Percentiles rank a stretch among this genome's conserved stretches.
Evolutionary conservation across 2,888 invertebrate species (phyloP).

Genomic region (Gerosis bhagava): DNA sequence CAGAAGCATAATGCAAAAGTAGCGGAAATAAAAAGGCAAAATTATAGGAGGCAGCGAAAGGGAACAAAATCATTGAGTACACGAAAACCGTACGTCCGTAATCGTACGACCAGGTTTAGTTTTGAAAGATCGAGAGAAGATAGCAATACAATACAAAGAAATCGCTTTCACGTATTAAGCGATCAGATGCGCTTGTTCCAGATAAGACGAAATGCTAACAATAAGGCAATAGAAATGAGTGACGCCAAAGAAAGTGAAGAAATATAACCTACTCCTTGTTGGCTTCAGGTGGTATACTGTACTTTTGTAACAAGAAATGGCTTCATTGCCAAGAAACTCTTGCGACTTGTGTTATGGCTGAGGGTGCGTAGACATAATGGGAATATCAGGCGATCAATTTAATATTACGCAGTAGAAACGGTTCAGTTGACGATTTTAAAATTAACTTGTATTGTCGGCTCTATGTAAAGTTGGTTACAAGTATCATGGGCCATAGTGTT

Average conservation of each 20-base stretch:
- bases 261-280: no score
- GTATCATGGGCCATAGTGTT: no score
- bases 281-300: no score
- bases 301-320: no score
- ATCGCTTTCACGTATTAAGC: constrained; percentile 12
- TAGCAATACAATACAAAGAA: constrained; percentile 16
- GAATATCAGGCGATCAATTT: no score
- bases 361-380: no score
- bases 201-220: constrained; percentile 7
- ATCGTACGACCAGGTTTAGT: constrained; percentile 3
- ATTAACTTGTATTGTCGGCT: no score
- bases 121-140: constrained; percentile 15
- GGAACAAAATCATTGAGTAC: constrained; percentile 38
- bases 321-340: no score
- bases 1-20: constrained; percentile 50
- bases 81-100: constrained; percentile 16
- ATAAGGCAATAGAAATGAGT: constrained; percentile 3
- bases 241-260: not conserved
- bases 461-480: no score
- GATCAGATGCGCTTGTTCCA: constrained; percentile 8
- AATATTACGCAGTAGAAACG: no score
- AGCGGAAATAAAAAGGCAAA: constrained; percentile 62
- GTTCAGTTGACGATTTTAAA: no score
- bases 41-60: constrained; percentile 54
- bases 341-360: no score